Evolutionary conservation across 2,888 invertebrate species (phyloP), one percentile per base, ranked within the genome.

Genomic region (Cantharis rustica): DNA sequence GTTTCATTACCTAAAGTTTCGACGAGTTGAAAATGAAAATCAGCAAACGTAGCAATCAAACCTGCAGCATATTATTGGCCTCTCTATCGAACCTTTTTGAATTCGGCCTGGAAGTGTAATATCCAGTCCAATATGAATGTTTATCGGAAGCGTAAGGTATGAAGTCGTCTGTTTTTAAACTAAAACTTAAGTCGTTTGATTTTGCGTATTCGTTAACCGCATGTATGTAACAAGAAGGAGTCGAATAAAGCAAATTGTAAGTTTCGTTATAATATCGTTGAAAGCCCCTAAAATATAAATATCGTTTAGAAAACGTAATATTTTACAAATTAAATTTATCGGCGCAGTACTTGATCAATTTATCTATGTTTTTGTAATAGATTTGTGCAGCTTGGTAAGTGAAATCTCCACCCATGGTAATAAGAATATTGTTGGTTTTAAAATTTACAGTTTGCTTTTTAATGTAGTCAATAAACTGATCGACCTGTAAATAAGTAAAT

Each of bases 211-310:
- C 84, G 77, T 89, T 91, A 0, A 96, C 88, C 0, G 95, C 91
- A 84, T 95, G 93, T 73, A 95, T 82, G 82, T 96, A 96, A 82
- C 96, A 96, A 0, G 93, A 92, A 0, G 96, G 95, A 0, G 95
- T 95, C 0, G 96, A 96, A 84, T 96, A 96, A 78, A 95, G 91
- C 9, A 96, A 86, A 82, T 96, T 95, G 0, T 96, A 79, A 61
- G 74, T 71, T 62, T 70, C 66, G 31, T 20, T 13, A 9, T 61
- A 64, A 10, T 72, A 69, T 16, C 13, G 15, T 20, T 61, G 13
- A 26, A 75, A 75, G 10, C 69, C 75, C 16, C 75, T 75, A 31
- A 68, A 73, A 63, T n/a, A n/a, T 7, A n/a, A n/a, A 9, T n/a
- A 72, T 15, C 16, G 26, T 72, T 20, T 61, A 62, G 31, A 20